phyloP scores from a whole-genome alignment of 2,797 vertebrate species.

The Cossypha niveicapilla region DNA sequence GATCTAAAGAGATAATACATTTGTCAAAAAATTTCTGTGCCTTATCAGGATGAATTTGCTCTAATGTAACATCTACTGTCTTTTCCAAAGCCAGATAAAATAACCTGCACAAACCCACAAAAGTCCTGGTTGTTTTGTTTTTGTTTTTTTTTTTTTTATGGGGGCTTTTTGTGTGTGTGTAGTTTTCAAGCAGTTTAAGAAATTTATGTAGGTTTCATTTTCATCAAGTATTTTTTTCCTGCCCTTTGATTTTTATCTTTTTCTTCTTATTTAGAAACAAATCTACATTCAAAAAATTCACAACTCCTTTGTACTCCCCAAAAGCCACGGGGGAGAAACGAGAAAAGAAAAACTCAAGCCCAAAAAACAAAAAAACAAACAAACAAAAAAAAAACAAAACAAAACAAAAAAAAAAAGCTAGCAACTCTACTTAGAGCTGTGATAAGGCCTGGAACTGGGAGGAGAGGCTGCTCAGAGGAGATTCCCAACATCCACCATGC shows the following conservation, averaged over 20 bases:
- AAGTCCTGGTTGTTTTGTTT: neutral
- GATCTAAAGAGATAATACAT: slow-evolving; percentile 9
- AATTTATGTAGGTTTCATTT: neutral
- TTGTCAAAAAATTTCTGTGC: neutral
- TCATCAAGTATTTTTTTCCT: neutral
- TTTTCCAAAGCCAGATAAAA: neutral
- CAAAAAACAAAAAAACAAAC: too few species aligned
- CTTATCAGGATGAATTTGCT: neutral
- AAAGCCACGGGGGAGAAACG: neutral
- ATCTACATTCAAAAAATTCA: neutral
- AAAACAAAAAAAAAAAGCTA: too few species aligned
- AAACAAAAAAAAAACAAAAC: neutral
- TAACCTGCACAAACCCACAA: neutral
- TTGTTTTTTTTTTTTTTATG: neutral
- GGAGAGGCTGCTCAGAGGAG: neutral
- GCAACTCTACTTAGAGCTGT: neutral
- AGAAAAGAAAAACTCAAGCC: neutral
- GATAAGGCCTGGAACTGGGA: neutral
- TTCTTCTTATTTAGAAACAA: neutral
- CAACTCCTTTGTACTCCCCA: neutral
- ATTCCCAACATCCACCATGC: accelerated
- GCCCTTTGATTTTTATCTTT: neutral
- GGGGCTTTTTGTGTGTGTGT: accelerated
- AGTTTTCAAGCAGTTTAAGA: neutral
- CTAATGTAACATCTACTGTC: neutral